Evolutionary conservation across 92 coral and sea anemone species (phyloP).

Genomic region (Palythoa heliodiscus): DNA sequence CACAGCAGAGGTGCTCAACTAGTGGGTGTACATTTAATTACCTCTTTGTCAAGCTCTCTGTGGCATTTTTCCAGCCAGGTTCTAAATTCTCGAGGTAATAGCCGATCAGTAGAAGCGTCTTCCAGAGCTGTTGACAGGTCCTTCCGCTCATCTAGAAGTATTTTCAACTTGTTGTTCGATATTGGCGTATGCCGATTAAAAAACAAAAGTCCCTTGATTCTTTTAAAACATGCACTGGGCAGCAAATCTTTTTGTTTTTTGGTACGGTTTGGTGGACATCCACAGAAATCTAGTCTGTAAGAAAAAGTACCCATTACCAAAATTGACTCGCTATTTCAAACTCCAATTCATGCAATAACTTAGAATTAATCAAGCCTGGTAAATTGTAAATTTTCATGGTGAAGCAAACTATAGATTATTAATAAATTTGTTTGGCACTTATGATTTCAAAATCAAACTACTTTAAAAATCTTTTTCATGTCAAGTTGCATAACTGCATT

Average conservation of each 20-base stretch:
- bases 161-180: slow-evolving; percentile 82
- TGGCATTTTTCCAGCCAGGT: slow-evolving; percentile 87
- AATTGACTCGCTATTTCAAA: no score
- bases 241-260: slow-evolving; percentile 80
- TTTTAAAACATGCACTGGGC: slow-evolving; percentile 75
- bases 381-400: neutral
- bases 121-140: slow-evolving; percentile 85
- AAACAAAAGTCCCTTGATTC: slow-evolving; percentile 82
- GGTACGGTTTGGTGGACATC: slow-evolving; percentile 67
- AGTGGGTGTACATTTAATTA: neutral
- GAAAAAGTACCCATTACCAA: neutral
- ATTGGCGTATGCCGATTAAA: slow-evolving; percentile 86
- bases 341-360: neutral
- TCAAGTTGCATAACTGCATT: neutral
- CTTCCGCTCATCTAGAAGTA: slow-evolving; percentile 81
- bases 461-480: neutral
- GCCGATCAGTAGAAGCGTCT: slow-evolving; percentile 83
- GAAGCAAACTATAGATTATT: no score
- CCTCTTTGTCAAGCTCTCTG: slow-evolving; percentile 84
- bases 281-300: slow-evolving; percentile 75
- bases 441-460: no score
- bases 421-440: no score
- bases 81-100: slow-evolving; percentile 80
- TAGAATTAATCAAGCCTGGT: neutral
- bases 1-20: neutral